Evolutionary conservation across 2,888 invertebrate species (phyloP).

Genomic region (Drosophila prolongata): DNA sequence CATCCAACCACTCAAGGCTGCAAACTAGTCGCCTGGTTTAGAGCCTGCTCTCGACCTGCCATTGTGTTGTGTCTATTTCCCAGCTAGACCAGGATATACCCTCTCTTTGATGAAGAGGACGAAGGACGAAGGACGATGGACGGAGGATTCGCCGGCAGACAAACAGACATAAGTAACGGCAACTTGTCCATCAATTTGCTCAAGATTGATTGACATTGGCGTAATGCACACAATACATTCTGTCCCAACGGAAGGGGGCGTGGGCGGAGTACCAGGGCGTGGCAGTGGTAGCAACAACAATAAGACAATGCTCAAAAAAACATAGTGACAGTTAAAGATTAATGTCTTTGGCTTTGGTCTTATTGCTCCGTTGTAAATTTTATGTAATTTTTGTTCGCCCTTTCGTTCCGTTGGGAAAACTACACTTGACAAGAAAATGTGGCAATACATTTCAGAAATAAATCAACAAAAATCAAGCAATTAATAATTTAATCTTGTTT

Average conservation of each 20-base stretch:
- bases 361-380: slow-evolving; percentile 64
- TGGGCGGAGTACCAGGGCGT: slow-evolving; percentile 19
- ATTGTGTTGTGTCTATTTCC: slow-evolving; percentile 20
- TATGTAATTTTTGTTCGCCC: slow-evolving; percentile 47
- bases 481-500: too few relatives aligned
- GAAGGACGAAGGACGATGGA: slow-evolving; percentile 9
- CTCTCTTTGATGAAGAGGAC: slow-evolving; percentile 21
- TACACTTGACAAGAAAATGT: slow-evolving; percentile 11
- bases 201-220: slow-evolving; percentile 79
- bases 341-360: slow-evolving; percentile 63
- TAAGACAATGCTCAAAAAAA: slow-evolving; percentile 19
- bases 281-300: slow-evolving; percentile 22
- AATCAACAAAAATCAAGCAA: too few relatives aligned
- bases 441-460: too few relatives aligned
- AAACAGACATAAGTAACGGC: slow-evolving; percentile 55
- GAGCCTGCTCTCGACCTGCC: slow-evolving; percentile 17
- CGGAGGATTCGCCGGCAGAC: slow-evolving; percentile 13
- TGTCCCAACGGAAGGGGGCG: slow-evolving; percentile 16
- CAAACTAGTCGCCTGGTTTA: slow-evolving; percentile 60
- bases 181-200: slow-evolving; percentile 81
- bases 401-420: slow-evolving; percentile 47
- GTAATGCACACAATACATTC: slow-evolving; percentile 77
- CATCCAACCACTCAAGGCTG: slow-evolving; percentile 28
- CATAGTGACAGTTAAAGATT: slow-evolving; percentile 73
- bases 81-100: slow-evolving; percentile 9